phyloP scores from a whole-genome alignment of 2,797 vertebrate genomes.

The Cuculus canorus region DNA sequence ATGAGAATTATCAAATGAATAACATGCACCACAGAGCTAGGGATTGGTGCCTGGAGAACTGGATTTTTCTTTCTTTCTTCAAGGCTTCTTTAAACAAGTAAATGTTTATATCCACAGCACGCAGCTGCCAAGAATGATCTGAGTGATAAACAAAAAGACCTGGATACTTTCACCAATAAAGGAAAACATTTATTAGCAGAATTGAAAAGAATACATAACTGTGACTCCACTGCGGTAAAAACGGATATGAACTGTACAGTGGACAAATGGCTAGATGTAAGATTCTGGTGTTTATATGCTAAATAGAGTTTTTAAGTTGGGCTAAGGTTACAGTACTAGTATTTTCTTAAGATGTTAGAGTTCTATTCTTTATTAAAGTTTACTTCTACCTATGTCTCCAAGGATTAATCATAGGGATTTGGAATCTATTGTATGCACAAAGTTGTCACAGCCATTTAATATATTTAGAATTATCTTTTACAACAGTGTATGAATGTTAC shows the following conservation, averaged over 20 bases:
- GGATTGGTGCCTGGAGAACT: not conserved
- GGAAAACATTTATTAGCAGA: conserved; percentile 87
- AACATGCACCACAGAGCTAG: not conserved
- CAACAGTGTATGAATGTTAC: not conserved
- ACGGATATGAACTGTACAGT: conserved; percentile 84
- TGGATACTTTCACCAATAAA: conserved; percentile 89
- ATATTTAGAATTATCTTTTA: not conserved
- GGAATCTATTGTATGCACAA: fast-evolving
- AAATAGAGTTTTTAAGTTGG: not conserved
- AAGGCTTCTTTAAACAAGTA: conserved; percentile 42
- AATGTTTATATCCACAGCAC: conserved; percentile 81
- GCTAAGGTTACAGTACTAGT: not conserved
- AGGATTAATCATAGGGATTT: not conserved
- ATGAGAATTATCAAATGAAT: not conserved
- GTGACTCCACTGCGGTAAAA: conserved; percentile 78
- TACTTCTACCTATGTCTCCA: not conserved
- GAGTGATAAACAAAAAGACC: conserved; percentile 84
- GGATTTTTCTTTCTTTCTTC: not conserved
- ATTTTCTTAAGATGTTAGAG: not conserved
- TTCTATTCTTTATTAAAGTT: not conserved
- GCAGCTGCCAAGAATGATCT: conserved; percentile 85
- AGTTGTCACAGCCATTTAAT: not conserved
- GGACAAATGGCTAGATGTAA: conserved; percentile 94
- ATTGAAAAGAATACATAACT: conserved; percentile 83
- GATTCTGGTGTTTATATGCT: not conserved